Evolutionary conservation across 2,113 vertebrate species (phyloP), one percentile per base, ranked within the genome.

Genomic region (Paramormyrops kingsleyae): DNA sequence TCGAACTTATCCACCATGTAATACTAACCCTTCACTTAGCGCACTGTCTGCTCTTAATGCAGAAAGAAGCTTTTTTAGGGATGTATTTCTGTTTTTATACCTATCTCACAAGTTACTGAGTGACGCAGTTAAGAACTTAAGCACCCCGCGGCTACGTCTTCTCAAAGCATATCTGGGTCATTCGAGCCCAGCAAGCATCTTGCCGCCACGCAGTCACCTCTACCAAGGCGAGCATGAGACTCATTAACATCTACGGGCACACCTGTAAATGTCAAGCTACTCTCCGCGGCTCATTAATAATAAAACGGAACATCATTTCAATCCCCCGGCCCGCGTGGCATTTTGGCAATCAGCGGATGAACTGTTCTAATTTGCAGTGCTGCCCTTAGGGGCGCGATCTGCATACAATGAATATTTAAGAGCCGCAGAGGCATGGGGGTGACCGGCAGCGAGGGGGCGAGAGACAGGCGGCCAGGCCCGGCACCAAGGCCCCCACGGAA

Each of bases 401-500:
- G 94, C 93, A 94, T 92, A 92, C 93, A 92, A 94, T 96, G 94
- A 95, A 95, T 95, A 95, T 96, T 96, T 95, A 95, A 96, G 9
- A 95, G 93, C 90, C 90, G 49, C 87, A 62, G 91, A 90, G 90
- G 90, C 87, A 90, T 91, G 92, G 92, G 90, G 88, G 92, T 92
- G 92, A 93, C 94, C 93, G 94, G 94, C 93, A 93, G 93, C 93
- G 92, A 94, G 92, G 88, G 83, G 83, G 88, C 31, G 90, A 93
- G 90, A 93, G 92, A 53, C 90, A 90, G 91, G 90, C 93, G 93
- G 83, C 15, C 70, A 42, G 24, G 27, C 35, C 1, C 50, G 19
- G 80, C 74, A 15, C 49, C 80, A 83, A 2, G 6, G 27, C 88
- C 49, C 49, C 77, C 88, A 6, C 2, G 1, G 27, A 52, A 89